Percentiles rank a stretch among this genome's conserved stretches.
phyloP scores from a whole-genome alignment of 2,797 vertebrate genomes.

The Alauda arvensis region DNA sequence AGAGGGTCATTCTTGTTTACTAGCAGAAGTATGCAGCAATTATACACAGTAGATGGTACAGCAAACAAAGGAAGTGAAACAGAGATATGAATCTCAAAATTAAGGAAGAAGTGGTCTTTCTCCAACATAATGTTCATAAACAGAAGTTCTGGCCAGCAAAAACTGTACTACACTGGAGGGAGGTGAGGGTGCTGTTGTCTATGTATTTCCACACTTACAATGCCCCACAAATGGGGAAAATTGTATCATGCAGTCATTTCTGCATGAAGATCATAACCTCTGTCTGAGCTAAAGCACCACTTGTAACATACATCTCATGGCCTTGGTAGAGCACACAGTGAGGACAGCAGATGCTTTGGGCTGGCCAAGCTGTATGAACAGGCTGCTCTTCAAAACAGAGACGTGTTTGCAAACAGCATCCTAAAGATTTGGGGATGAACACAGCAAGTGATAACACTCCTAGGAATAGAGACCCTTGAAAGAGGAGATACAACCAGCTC shows the following conservation, averaged over 20 bases:
- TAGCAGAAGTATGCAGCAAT: background rate
- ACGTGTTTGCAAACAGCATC: background rate
- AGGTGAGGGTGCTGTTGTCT: background rate
- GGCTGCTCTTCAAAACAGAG: background rate
- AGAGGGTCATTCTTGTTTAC: background rate
- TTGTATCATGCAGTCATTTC: accelerated
- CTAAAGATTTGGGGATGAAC: background rate
- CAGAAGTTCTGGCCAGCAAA: background rate
- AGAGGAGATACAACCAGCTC: background rate
- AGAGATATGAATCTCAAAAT: background rate
- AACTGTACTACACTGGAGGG: background rate
- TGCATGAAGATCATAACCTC: background rate
- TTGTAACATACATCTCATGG: accelerated
- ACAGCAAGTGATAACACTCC: background rate
- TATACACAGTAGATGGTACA: background rate
- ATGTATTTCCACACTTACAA: background rate
- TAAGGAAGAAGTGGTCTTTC: background rate
- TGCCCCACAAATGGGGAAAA: background rate
- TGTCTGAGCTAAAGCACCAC: background rate
- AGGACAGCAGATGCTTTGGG: background rate
- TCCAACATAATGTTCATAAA: background rate
- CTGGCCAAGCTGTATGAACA: background rate
- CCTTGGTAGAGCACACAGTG: background rate
- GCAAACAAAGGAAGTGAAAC: background rate
- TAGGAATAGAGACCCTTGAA: background rate